Percentiles rank a stretch among this genome's conserved stretches.
These are phyloP conservation scores for Oscheius sp. DNA, from an alignment of 1,140 invertebrate genomes.

Conservation along the genomic window DNA sequence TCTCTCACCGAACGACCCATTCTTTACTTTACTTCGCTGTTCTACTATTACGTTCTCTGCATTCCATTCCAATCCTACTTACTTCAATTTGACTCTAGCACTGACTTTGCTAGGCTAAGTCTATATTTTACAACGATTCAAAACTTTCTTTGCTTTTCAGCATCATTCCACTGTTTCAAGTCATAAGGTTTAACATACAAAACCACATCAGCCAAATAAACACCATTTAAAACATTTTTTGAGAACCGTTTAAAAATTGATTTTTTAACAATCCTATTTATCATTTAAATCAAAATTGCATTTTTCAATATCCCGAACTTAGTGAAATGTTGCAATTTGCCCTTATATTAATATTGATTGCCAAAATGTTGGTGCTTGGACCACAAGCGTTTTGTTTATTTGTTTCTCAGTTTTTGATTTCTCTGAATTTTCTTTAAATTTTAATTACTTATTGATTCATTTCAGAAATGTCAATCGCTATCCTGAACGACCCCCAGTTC, in stretches of 20 bases:
- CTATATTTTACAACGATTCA: not conserved
- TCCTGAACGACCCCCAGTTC: conserved; percentile 15
- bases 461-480: not conserved
- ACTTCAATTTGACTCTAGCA: not conserved
- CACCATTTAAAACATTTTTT: not conserved
- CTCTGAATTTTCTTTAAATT: not conserved
- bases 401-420: not conserved
- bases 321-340: not conserved
- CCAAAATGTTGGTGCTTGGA: no score
- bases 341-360: not conserved
- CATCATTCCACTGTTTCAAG: not conserved
- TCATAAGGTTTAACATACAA: not conserved
- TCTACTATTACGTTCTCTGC: not conserved
- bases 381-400: not conserved
- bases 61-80: not conserved
- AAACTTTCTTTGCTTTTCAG: not conserved
- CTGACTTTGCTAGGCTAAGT: not conserved
- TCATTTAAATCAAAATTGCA: not conserved
- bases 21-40: not conserved
- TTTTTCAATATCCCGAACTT: not conserved
- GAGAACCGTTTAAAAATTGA: not conserved
- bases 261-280: not conserved
- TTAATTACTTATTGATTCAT: not conserved
- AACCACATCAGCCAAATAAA: not conserved
- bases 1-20: not conserved